Evolutionary conservation across 2,888 invertebrate species (phyloP).

Genomic region (Phyllotreta cruciferae): DNA sequence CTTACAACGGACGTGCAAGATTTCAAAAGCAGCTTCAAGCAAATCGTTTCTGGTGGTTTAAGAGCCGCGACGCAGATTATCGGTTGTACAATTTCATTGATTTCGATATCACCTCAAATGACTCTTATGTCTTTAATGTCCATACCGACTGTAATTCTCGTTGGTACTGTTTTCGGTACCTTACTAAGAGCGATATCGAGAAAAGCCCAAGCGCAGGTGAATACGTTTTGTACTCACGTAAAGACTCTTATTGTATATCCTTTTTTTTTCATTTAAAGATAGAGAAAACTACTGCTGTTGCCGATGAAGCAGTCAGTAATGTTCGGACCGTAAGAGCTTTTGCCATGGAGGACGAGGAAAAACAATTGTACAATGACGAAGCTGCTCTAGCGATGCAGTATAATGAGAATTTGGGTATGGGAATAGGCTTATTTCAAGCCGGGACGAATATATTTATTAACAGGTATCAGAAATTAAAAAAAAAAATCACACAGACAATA

Average conservation of each 20-base stretch:
- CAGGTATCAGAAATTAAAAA: conserved; percentile 64
- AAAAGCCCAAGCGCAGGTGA: conserved; percentile 83
- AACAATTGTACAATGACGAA: conserved; percentile 74
- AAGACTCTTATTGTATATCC: not conserved
- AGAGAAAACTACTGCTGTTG: conserved; percentile 85
- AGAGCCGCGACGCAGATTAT: conserved; percentile 85
- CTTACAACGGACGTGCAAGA: conserved; percentile 94
- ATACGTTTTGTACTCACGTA: not conserved
- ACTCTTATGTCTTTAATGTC: conserved; percentile 84
- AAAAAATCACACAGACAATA: not conserved
- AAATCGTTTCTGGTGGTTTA: conserved; percentile 90
- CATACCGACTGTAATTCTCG: conserved; percentile 82
- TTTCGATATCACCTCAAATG: conserved; percentile 89
- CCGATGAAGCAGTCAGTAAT: conserved; percentile 93
- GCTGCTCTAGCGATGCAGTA: conserved; percentile 74
- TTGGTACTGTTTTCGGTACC: conserved; percentile 85
- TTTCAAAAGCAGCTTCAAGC: conserved; percentile 96
- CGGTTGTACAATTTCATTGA: conserved; percentile 79
- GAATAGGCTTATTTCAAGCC: conserved; percentile 91
- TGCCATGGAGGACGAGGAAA: conserved; percentile 89
- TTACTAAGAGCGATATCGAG: conserved; percentile 78
- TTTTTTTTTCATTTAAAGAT: conserved; percentile 62
- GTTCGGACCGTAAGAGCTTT: conserved; percentile 93
- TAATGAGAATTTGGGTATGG: conserved; percentile 82
- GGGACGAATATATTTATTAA: conserved; percentile 86